A percentile compares a stretch with the other conserved stretches of the same genome.
These are phyloP conservation scores for Hirtodrosophila trivittata DNA, from an alignment of 2,888 invertebrate genomes.

Conservation along the genomic window DNA sequence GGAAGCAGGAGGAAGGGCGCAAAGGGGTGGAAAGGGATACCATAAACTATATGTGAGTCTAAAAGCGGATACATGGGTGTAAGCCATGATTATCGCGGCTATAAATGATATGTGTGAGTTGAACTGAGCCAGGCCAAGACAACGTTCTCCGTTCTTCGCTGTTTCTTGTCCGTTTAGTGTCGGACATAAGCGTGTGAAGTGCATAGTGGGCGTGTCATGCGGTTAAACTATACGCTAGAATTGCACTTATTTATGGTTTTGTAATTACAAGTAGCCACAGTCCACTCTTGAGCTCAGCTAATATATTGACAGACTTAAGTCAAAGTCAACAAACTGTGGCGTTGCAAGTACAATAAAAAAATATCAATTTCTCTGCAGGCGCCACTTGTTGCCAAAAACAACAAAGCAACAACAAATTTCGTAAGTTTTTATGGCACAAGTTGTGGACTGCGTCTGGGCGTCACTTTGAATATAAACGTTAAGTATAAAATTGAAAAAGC, in stretches of 20 bases:
- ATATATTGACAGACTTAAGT: too few relatives aligned
- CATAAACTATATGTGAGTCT: conserved; percentile 65
- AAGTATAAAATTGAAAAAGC: conserved; percentile 82
- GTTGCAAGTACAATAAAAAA: conserved; percentile 4
- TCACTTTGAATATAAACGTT: conserved; percentile 74
- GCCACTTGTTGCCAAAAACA: conserved; percentile 51
- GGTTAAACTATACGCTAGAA: conserved; percentile 17
- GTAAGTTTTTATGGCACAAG: conserved; percentile 65
- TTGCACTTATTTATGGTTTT: conserved; percentile 61
- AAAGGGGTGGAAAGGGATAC: background rate
- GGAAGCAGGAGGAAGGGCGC: background rate
- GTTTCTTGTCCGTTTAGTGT: conserved; percentile 51
- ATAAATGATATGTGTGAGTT: conserved; percentile 77
- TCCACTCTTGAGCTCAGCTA: conserved; percentile 2
- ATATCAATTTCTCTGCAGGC: conserved; percentile 49
- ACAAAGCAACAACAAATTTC: conserved; percentile 6
- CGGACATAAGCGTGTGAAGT: conserved; percentile 66
- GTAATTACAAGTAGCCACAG: conserved; percentile 55
- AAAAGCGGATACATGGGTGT: conserved; percentile 73
- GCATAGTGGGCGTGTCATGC: conserved; percentile 48
- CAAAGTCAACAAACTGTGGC: conserved; percentile 36
- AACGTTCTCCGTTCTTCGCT: conserved; percentile 4
- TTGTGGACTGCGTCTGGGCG: conserved; percentile 42
- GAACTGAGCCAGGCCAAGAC: conserved; percentile 9
- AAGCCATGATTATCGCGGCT: conserved; percentile 80